Evolutionary conservation across 2,113 vertebrate genomes (phyloP).

Genomic region (Laterallus jamaicensis): DNA sequence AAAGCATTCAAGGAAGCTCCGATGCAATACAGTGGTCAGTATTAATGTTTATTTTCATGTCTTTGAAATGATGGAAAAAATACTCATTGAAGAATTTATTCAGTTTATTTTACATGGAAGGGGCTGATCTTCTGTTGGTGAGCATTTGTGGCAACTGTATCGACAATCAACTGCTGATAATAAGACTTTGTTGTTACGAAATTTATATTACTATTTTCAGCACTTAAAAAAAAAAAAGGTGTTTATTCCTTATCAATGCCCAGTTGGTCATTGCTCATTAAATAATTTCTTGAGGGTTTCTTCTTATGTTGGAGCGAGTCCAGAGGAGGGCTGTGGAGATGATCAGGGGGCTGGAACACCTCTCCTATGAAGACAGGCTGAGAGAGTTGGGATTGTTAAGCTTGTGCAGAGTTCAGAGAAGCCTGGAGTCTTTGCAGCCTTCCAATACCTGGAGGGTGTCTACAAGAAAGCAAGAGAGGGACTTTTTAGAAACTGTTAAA

Average conservation of each 20-base stretch:
- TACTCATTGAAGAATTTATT: not conserved
- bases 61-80: not conserved
- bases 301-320: not conserved
- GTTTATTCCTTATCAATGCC: not conserved
- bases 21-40: not conserved
- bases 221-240: not conserved
- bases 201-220: not conserved
- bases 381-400: no score
- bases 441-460: no score
- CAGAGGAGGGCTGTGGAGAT: no score
- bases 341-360: no score
- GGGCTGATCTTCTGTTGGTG: not conserved
- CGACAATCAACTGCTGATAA: not conserved
- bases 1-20: not conserved
- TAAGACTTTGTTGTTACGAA: not conserved
- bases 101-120: not conserved
- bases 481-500: no score
- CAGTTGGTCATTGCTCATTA: not conserved
- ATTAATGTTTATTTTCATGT: not conserved
- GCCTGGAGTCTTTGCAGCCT: no score
- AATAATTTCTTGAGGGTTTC: not conserved
- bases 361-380: no score
- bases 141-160: not conserved
- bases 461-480: no score
- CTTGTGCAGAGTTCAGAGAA: no score